A percentile compares a stretch with the other conserved stretches of the same genome.
Evolutionary conservation across 2,888 invertebrate genomes (phyloP).

Genomic region (Pammene fasciana): DNA sequence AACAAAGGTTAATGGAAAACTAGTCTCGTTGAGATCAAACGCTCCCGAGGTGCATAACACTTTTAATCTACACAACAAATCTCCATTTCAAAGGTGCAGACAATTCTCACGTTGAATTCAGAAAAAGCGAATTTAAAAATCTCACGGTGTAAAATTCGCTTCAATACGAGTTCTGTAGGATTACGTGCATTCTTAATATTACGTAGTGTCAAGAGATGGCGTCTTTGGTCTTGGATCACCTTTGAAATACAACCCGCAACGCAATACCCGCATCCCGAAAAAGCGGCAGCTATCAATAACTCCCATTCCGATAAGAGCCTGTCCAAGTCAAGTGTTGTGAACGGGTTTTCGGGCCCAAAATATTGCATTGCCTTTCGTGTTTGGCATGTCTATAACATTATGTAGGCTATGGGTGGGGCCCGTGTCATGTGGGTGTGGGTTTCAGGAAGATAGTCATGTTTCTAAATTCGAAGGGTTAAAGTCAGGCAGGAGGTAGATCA

Average conservation of each 20-base stretch:
- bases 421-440: too few species aligned
- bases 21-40: background rate
- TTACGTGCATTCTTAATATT: background rate
- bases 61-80: conserved; percentile 15
- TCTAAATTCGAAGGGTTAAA: background rate
- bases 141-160: conserved; percentile 8
- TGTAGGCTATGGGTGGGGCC: too few species aligned
- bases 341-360: background rate
- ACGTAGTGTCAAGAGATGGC: background rate
- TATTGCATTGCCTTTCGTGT: too few species aligned
- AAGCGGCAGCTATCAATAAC: conserved; percentile 25
- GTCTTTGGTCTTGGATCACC: background rate
- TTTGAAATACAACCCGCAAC: too few species aligned
- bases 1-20: too few species aligned
- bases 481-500: background rate
- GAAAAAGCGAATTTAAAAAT: conserved; percentile 15
- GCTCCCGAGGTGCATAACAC: conserved; percentile 11
- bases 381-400: too few species aligned
- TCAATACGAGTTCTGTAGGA: background rate
- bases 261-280: conserved; percentile 13
- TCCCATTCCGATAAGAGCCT: conserved; percentile 17
- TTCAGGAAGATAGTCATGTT: background rate
- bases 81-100: conserved; percentile 24
- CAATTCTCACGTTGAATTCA: conserved; percentile 14
- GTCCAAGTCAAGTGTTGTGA: conserved; percentile 11